Base-by-base conservation (phyloP, 1,140 invertebrate genomes). In the Drosophila tristis region DNA sequence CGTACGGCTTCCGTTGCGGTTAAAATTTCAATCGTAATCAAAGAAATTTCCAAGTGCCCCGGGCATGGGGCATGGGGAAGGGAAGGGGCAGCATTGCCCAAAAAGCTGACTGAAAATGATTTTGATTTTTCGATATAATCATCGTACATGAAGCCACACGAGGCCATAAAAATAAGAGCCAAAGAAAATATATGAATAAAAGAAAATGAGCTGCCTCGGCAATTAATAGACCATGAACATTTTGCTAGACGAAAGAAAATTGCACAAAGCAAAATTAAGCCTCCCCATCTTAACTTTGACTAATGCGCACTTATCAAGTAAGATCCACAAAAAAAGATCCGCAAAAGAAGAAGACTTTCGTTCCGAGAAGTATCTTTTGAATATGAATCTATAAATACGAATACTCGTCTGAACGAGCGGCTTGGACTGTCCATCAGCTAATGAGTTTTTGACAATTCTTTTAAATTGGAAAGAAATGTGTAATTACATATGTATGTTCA, bases 221-320 rank as follows among this genome's bases (percentile, higher is more conserved):
- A 78, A 78, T 86, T 86, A 86, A 86, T 86, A 86, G 81, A 86
- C 81, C 81, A 86, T 86, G 82, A 86, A 86, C 57, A 72, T 58
- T 56, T 53, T 72, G 73, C 77, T 70, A 86, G 81, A 78, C 74
- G 59, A 53, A 53, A 50, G 44, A 75, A 76, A 67, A 68, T 47
- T 47, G 73, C 64, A 57, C 44, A 58, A 51, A 50, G 62, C 57
- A 39, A 72, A 74, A 51, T 74, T 16, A 56, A 74, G 72, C 49
- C 31, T 42, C 49, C 25, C 31, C 42, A 42, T 26, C 44, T 60
- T 49, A 16, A 35, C 26, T 50, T 61, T 55, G 49, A 71, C 50
- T 70, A 62, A 73, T 73, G 68, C 44, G 51, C 68, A 63, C 49
- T 73, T 72, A 72, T 72, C 67, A 73, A 72, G 70, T 15, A 29